Percentiles rank a stretch among this genome's conserved stretches.
phyloP scores from a whole-genome alignment of 2,888 invertebrate species.

The Aelia acuminata region DNA sequence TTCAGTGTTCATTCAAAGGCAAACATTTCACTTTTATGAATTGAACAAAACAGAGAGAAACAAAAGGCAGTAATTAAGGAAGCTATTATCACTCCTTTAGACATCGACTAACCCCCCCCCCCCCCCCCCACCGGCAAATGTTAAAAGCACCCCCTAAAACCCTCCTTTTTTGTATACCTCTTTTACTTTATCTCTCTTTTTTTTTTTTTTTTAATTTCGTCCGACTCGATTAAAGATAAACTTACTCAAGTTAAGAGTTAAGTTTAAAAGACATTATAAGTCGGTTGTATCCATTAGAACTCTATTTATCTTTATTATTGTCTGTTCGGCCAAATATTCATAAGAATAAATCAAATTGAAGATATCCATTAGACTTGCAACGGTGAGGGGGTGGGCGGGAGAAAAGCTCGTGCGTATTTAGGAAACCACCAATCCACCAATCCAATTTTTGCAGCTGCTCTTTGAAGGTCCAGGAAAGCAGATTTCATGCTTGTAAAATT shows the following conservation, averaged over 20 bases:
- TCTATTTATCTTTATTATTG: too few relatives aligned
- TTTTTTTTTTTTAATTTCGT: background rate
- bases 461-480: too few relatives aligned
- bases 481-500: too few relatives aligned
- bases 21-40: constrained; percentile 48
- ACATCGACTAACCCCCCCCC: background rate
- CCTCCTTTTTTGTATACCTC: background rate
- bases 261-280: too few relatives aligned
- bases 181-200: background rate
- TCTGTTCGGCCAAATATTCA: too few relatives aligned
- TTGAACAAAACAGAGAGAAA: constrained; percentile 37
- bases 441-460: too few relatives aligned
- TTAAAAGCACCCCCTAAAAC: background rate
- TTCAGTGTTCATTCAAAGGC: constrained; percentile 36
- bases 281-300: too few relatives aligned
- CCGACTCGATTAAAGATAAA: background rate
- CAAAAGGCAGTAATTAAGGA: constrained; percentile 47
- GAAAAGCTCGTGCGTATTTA: too few relatives aligned
- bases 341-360: too few relatives aligned
- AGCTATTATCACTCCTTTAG: constrained; percentile 14
- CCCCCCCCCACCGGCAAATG: background rate
- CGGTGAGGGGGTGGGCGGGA: too few relatives aligned
- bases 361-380: too few relatives aligned
- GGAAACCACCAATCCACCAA: too few relatives aligned
- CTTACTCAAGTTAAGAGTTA: background rate